phyloP scores from a whole-genome alignment of 2,113 vertebrate species.

The Python bivittatus region DNA sequence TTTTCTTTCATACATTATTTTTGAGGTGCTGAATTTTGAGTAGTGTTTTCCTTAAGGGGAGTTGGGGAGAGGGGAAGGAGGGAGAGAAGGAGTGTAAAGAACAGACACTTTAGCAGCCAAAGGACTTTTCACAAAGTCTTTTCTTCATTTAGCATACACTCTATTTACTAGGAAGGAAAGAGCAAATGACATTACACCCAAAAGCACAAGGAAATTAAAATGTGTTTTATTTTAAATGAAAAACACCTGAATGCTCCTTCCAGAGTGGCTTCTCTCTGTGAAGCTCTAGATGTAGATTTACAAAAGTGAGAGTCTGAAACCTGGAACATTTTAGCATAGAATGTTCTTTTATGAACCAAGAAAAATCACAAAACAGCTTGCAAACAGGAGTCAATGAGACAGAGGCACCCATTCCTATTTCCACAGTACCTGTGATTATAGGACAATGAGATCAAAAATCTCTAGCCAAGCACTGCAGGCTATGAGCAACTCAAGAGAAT shows the following conservation, averaged over 20 bases:
- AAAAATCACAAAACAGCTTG: not conserved
- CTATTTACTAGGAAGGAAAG: not conserved
- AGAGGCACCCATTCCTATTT: not conserved
- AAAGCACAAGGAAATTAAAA: not conserved
- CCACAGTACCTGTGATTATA: not conserved
- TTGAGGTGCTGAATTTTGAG: not conserved
- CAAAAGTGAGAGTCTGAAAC: not conserved
- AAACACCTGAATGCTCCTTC: not conserved
- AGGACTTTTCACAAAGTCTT: not conserved
- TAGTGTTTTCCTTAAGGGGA: not conserved
- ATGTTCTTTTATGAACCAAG: not conserved
- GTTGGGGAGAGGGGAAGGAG: not conserved
- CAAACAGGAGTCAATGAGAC: not conserved
- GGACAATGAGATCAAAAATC: not conserved
- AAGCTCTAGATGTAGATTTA: not conserved
- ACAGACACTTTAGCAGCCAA: conserved; percentile 54
- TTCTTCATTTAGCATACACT: not conserved
- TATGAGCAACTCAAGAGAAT: not conserved
- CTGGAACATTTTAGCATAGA: not conserved
- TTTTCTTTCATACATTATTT: not conserved
- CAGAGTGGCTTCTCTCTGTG: not conserved
- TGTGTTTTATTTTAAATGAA: not conserved
- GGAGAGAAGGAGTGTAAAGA: not conserved
- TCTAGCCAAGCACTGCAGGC: not conserved
- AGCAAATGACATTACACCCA: not conserved